Evolutionary conservation across 2,113 vertebrate genomes (phyloP), one percentile per base, ranked within the genome.

Genomic region (Syrrhaptes paradoxus): DNA sequence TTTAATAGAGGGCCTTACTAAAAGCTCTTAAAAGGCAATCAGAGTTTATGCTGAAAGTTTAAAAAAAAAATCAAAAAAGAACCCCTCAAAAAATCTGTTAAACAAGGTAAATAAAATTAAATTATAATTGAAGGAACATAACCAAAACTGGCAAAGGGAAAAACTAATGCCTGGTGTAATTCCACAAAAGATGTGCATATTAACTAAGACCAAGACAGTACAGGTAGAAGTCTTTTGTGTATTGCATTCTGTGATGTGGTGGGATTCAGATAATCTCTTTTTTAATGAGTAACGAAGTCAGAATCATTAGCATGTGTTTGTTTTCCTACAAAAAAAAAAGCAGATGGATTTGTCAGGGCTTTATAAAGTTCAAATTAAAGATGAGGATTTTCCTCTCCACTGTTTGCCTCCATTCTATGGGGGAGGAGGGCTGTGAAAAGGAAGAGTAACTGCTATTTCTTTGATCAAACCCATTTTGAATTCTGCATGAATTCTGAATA

Each of bases 221-320:
- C 49, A 51, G 49, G 49, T 21, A 75, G 10, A 87, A 79, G 49
- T 55, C 52, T 65, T 91, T 46, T 57, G 22, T 49, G 28, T 43
- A 28, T 80, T 85, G 15, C n/a, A 19, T n/a, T 67, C 66, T 78
- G 15, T 55, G 41, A 72, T 72, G 32, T 68, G 26, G 11, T 45
- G 29, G 41, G 77, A 66, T 62, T 55, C 17, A 83, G 55, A 80
- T 82, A 49, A 83, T 83, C 70, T 90, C 48, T 1, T 66, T 87
- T 76, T 92, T 74, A 74, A 67, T 80, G 67, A 83, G 76, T 85
- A 94, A 83, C 77, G 41, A 82, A 95, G 17, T 86, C 55, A 67
- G 59, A 73, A 79, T 74, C 45, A 87, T 58, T 89, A 91, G 20
- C 25, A 70, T 74, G n/a, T 62, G 18, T 43, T 93, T 72, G n/a